A percentile compares a stretch with the other conserved stretches of the same genome.
Evolutionary conservation across 23 tunicate species (phyloP).

Genomic region (Corella eumyota): DNA sequence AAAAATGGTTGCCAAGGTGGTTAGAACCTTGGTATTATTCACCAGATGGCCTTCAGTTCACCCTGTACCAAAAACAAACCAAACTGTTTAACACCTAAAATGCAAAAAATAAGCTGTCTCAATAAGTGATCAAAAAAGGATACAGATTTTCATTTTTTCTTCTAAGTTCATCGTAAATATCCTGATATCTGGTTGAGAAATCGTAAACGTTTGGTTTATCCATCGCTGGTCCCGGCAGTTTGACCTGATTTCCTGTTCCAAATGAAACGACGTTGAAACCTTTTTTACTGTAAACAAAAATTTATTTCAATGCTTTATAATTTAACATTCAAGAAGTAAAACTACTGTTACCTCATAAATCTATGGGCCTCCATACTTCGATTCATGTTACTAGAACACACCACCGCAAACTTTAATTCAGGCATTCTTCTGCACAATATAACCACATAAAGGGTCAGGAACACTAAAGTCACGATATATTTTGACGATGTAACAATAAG

Average conservation of each 20-base stretch:
- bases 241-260: conserved; percentile 89
- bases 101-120: no score
- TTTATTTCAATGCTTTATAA: background rate
- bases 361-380: conserved; percentile 98
- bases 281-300: conserved; percentile 53
- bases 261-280: conserved; percentile 60
- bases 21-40: no score
- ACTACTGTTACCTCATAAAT: conserved; percentile 39
- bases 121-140: no score
- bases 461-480: background rate
- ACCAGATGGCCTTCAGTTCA: no score
- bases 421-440: no score
- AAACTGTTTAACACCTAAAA: no score
- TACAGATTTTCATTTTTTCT: conserved; percentile 67
- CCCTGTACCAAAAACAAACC: no score
- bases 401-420: conserved; percentile 82
- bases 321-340: background rate
- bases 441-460: no score
- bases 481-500: no score
- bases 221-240: conserved; percentile 86
- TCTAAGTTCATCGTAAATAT: conserved; percentile 46
- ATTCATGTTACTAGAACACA: conserved; percentile 96
- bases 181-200: conserved; percentile 53
- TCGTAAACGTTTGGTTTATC: conserved; percentile 83
- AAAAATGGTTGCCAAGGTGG: no score